Evolutionary conservation across 2,113 vertebrate genomes (phyloP).

Genomic region (Pyrgilauda ruficollis): DNA sequence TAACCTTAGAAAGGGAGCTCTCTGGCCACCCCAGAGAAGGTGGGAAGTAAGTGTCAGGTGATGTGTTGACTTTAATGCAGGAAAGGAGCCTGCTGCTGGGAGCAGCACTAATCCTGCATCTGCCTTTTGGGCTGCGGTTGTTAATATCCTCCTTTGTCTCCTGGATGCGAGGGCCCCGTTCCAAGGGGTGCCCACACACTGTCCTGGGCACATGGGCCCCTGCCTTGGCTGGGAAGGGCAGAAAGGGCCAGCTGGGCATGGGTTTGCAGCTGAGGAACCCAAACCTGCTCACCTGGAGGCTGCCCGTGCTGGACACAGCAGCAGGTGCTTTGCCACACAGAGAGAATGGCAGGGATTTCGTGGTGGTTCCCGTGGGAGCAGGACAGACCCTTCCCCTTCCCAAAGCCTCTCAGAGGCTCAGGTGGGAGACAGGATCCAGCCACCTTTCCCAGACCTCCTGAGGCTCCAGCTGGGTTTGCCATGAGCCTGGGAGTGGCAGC

Average conservation of each 20-base stretch:
- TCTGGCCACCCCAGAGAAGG: conserved; percentile 49
- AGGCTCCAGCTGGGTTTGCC: neutral
- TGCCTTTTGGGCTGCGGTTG: neutral
- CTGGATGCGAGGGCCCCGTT: rapidly evolving
- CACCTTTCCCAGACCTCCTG: neutral
- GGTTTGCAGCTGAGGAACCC: neutral
- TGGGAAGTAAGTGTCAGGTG: conserved; percentile 64
- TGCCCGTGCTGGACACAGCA: rapidly evolving
- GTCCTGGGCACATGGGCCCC: neutral
- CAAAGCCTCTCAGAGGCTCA: rapidly evolving
- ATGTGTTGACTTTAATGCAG: conserved; percentile 72
- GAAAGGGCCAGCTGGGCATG: neutral
- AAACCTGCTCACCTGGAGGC: neutral
- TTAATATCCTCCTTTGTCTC: neutral
- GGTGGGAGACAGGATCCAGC: neutral
- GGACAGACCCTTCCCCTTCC: neutral
- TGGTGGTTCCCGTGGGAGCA: neutral
- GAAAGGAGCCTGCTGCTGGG: conserved; percentile 49
- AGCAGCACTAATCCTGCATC: conserved; percentile 30
- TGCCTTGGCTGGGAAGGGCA: neutral
- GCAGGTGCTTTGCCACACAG: neutral
- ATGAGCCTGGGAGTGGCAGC: neutral
- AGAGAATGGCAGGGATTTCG: neutral
- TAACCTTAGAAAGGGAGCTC: conserved; percentile 47
- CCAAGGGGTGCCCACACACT: neutral